Evolutionary conservation across 2,888 invertebrate genomes (phyloP).

Genomic region (Dichetophora obliterata): DNA sequence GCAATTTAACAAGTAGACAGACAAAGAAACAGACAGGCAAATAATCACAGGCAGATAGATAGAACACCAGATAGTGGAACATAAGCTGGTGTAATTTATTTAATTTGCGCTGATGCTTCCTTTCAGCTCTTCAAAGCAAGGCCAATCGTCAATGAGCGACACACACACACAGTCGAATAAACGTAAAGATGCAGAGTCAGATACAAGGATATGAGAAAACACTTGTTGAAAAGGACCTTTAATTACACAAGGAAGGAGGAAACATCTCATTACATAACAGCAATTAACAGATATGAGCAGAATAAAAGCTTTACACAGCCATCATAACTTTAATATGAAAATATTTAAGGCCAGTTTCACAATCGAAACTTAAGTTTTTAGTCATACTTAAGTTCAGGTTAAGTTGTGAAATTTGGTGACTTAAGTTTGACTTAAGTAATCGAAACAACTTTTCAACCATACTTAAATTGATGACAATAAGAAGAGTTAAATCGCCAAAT

Average conservation of each 20-base stretch:
- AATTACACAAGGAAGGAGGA: not conserved
- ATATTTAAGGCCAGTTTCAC: too few species aligned
- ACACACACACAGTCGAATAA: not conserved
- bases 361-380: too few species aligned
- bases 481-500: too few species aligned
- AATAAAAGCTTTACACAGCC: too few species aligned
- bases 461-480: too few species aligned
- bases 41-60: not conserved
- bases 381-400: too few species aligned
- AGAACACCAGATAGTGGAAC: not conserved
- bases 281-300: too few species aligned
- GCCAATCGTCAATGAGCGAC: not conserved
- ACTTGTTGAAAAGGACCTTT: not conserved
- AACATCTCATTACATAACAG: not conserved
- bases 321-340: too few species aligned
- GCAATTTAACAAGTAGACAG: not conserved
- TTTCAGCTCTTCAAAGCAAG: too few species aligned
- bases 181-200: not conserved
- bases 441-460: too few species aligned
- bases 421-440: too few species aligned
- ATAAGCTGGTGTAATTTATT: slow-evolving; percentile 6
- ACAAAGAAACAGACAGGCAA: not conserved
- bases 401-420: too few species aligned
- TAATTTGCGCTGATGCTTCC: not conserved
- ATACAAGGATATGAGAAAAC: not conserved